phyloP scores from a whole-genome alignment of 2,888 invertebrate species.

The Brachylomia viminalis region DNA sequence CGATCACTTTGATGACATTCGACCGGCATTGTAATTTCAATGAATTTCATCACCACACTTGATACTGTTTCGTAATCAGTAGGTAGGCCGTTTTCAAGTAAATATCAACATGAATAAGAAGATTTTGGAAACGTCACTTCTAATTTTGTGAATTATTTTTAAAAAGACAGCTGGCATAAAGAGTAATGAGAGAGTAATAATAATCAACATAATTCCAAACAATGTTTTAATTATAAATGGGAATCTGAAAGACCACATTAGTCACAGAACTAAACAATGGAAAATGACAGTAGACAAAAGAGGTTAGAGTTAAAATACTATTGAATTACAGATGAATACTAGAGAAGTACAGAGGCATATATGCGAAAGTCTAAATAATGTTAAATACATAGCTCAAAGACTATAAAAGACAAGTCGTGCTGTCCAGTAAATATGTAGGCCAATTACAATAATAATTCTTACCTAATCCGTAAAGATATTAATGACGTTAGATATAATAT shows the following conservation, averaged over 20 bases:
- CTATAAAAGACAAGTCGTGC: conserved; percentile 5
- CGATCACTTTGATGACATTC: conserved; percentile 46
- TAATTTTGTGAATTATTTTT: not conserved
- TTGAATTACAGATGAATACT: too few relatives aligned
- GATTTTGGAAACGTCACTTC: not conserved
- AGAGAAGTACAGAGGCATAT: too few relatives aligned
- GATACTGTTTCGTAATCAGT: conserved; percentile 30
- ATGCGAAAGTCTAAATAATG: not conserved
- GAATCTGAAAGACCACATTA: not conserved
- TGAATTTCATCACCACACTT: conserved; percentile 48
- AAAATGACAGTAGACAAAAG: not conserved
- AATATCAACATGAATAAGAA: not conserved
- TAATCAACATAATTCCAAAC: too few relatives aligned
- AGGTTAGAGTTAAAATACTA: not conserved
- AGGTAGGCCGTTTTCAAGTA: conserved; percentile 6
- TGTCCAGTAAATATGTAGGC: conserved; percentile 16
- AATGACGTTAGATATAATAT: conserved; percentile 2
- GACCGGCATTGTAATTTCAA: conserved; percentile 26
- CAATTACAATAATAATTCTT: conserved; percentile 34
- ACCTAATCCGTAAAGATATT: conserved; percentile 23
- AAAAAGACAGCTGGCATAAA: not conserved
- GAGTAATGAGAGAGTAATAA: too few relatives aligned
- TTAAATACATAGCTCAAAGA: not conserved
- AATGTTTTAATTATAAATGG: not conserved
- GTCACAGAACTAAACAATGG: not conserved